These are phyloP conservation scores for Stomatorhinus walkeri DNA, from an alignment of 2,797 vertebrate species.

Conservation along the genomic window DNA sequence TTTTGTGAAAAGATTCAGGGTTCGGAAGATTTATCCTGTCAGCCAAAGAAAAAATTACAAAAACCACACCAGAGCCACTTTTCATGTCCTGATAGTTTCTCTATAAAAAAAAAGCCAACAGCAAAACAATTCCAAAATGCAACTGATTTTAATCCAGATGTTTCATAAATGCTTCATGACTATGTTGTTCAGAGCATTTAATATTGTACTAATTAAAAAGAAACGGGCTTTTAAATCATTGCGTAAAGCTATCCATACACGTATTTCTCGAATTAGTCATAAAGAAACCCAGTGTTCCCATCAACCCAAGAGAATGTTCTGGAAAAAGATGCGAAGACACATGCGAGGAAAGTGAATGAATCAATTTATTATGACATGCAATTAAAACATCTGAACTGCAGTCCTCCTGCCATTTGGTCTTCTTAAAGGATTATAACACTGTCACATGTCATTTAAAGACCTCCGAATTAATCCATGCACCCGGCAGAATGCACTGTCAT, in stretches of 20 bases:
- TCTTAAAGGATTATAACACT: not conserved
- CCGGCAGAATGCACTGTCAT: not conserved
- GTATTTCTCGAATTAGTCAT: not conserved
- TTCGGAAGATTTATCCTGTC: not conserved
- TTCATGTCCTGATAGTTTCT: constrained; percentile 1
- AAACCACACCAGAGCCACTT: not conserved
- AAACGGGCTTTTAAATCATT: not conserved
- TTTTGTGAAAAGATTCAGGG: not conserved
- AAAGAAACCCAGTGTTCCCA: not conserved
- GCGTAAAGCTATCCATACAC: not conserved
- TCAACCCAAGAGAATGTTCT: not conserved
- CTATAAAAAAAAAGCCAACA: not conserved
- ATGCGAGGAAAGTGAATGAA: not conserved
- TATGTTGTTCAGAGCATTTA: not conserved
- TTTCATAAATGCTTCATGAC: not conserved
- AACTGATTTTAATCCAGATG: not conserved
- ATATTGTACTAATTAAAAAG: not conserved
- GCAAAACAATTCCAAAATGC: not conserved
- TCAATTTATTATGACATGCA: not conserved
- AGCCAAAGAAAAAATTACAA: not conserved
- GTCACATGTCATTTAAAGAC: not conserved
- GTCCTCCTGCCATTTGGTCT: not conserved
- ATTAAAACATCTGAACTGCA: not conserved
- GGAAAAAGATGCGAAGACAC: not conserved
- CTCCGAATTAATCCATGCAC: not conserved